A percentile compares a stretch with the other conserved stretches of the same genome.
Conservation (phyloP, 2,797 vertebrate genomes). For the Epinephelus coioides region DNA sequence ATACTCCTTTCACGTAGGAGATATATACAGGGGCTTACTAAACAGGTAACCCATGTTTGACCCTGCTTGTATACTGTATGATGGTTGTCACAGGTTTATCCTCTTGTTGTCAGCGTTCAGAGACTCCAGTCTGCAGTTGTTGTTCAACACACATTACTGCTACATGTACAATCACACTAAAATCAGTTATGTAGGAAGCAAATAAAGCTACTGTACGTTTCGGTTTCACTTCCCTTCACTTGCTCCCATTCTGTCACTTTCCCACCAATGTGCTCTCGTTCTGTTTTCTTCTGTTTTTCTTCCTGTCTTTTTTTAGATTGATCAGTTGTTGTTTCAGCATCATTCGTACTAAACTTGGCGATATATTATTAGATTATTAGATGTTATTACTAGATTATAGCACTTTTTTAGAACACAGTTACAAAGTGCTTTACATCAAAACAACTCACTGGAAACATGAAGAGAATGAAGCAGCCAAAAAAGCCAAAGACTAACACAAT, state of each 20-base stretch:
- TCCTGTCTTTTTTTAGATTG: background rate
- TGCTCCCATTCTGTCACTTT: background rate
- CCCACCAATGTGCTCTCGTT: no score
- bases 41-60: conserved; percentile 1
- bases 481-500: no score
- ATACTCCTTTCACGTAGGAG: background rate
- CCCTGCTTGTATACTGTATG: background rate
- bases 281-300: background rate
- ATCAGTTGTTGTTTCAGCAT: background rate
- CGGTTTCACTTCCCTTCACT: background rate
- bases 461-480: no score
- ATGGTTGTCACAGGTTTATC: background rate
- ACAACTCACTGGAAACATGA: no score
- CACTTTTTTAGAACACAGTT: no score
- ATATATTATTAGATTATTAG: background rate
- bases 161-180: background rate
- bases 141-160: background rate
- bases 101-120: background rate
- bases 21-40: background rate
- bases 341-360: background rate
- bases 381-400: no score
- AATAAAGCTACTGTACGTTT: background rate
- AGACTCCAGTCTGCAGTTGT: background rate
- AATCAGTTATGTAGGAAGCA: background rate
- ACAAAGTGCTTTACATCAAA: no score